Evolutionary conservation across 2,113 vertebrate genomes (phyloP).

Genomic region (Rhynchomys soricoides): DNA sequence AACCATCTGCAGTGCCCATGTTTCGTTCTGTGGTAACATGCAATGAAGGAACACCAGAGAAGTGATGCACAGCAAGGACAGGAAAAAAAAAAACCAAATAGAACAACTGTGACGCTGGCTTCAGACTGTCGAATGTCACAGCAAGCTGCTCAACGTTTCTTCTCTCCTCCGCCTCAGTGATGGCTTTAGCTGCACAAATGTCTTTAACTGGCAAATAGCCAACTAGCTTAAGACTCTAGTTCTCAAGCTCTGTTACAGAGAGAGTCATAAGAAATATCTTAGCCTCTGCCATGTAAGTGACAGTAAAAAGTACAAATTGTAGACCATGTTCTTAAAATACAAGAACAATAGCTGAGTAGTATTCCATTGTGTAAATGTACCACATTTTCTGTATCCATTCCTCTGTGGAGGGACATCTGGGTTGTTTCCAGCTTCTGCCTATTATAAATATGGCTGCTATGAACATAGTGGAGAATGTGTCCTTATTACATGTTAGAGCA

Average conservation of each 20-base stretch:
- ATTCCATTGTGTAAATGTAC: too few species aligned
- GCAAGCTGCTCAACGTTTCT: background rate
- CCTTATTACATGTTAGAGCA: too few species aligned
- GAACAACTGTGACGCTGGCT: slow-evolving; percentile 17
- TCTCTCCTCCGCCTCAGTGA: background rate
- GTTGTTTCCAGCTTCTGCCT: too few species aligned
- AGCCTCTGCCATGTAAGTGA: background rate
- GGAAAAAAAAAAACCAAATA: background rate
- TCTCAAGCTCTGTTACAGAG: slow-evolving; percentile 18
- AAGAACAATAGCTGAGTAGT: too few species aligned
- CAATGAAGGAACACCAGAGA: background rate
- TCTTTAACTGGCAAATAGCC: too few species aligned
- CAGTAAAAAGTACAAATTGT: background rate
- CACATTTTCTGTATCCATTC: too few species aligned
- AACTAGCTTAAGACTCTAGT: background rate
- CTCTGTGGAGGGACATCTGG: too few species aligned
- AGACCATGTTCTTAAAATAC: background rate
- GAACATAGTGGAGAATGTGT: too few species aligned
- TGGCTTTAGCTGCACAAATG: background rate
- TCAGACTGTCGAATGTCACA: background rate
- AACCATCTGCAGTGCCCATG: background rate
- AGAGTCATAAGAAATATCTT: background rate
- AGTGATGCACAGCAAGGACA: background rate
- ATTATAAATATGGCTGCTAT: too few species aligned
- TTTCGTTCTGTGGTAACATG: background rate